Base-by-base conservation (phyloP, 2,797 vertebrate genomes). In the Poeciliopsis presidionis region DNA sequence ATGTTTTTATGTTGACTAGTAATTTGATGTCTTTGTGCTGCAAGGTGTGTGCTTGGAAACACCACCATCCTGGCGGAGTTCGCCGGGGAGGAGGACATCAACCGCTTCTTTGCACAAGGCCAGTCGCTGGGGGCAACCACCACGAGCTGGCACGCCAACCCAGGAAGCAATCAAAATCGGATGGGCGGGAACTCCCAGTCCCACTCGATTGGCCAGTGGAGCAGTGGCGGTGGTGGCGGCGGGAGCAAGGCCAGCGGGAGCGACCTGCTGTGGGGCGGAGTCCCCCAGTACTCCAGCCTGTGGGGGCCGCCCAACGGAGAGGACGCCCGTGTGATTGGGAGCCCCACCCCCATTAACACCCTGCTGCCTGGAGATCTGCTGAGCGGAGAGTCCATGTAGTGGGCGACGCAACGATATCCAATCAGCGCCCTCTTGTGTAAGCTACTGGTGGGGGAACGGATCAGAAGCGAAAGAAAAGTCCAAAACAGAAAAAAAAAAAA, bases 81-180 rank as follows among this genome's bases (percentile, higher is more conserved):
- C 89, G 98, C 98, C 76, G 97, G 98, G 90, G 98, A 99, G 95
- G 98, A 99, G 96, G 98, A 99, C 94, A 98, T 99, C 88, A 98
- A 97, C 94, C 97, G 98, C 94, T 99, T 99, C 97, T 99, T 99
- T 98, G 98, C 98, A 98, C 98, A 99, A 96, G 96, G 98, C 96
- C 98, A 98, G 96, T 97, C 97, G 78, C 96, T 98, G 75, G 95
- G 97, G 79, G 96, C 95, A 85, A 67, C 39, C 63, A 97, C 97
- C 86, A 96, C 97, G 85, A 95, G 97, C 96, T 99, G 98, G 98
- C 98, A 99, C 93, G 96, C 97, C 92, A 97, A 96, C 95, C 94
- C 95, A 8, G 97, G 96, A 92, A 94, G 93, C 95, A 96, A 95
- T 92, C 97, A 97, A 88, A 90, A 95, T 1, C 95, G 98, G 87